Evolutionary conservation across 2,888 invertebrate species (phyloP).

Genomic region (Frankliniella intonsa): DNA sequence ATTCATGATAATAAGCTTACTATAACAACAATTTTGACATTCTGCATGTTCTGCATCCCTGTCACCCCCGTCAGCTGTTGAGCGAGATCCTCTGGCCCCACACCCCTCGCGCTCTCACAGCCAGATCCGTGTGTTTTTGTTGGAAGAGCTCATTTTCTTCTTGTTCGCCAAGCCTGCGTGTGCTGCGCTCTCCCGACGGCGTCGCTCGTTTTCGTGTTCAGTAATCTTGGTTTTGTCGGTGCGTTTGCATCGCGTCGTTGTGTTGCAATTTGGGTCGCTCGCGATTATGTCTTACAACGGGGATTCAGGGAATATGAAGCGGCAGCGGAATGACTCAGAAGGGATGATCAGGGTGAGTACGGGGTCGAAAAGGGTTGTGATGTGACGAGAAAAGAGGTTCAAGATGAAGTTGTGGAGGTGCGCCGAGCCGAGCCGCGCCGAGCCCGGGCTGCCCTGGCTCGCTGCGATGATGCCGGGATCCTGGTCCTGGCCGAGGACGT

Average conservation of each 20-base stretch:
- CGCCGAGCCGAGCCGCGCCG: neutral
- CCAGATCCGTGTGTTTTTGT: neutral
- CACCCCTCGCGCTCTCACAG: neutral
- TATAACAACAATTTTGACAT: neutral
- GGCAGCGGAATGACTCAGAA: conserved; percentile 14
- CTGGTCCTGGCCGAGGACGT: neutral
- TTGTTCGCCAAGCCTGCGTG: conserved; percentile 10
- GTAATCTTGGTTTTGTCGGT: conserved; percentile 20
- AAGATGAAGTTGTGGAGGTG: neutral
- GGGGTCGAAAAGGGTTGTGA: neutral
- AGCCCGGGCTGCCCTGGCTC: neutral
- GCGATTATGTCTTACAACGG: conserved; percentile 17
- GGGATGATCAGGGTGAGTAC: conserved; percentile 10
- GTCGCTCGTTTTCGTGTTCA: conserved; percentile 22
- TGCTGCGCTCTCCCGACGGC: conserved; percentile 23
- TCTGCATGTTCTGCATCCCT: neutral
- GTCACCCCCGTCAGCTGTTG: neutral
- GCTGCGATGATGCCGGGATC: neutral
- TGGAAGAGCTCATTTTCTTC: neutral
- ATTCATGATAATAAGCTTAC: neutral
- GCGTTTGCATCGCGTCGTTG: conserved; percentile 3
- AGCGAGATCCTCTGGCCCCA: neutral
- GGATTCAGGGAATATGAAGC: neutral
- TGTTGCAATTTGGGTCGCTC: neutral
- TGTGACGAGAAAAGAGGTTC: neutral